Evolutionary conservation across 1,140 invertebrate genomes (phyloP).

Genomic region (Bombus superbus): DNA sequence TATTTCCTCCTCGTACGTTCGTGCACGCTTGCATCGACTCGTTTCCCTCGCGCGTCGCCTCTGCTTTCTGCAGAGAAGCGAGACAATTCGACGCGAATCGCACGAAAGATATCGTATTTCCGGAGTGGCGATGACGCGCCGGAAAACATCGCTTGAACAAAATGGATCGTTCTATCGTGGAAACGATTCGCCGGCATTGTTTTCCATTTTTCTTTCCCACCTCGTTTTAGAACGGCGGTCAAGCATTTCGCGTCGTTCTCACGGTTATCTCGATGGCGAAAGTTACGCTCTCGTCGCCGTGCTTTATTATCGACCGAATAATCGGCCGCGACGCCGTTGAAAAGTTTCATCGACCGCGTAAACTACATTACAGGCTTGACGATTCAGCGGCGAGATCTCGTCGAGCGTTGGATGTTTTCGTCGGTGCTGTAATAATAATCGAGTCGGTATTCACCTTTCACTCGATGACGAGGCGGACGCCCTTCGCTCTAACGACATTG

Average conservation of each 20-base stretch:
- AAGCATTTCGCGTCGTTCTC: not conserved
- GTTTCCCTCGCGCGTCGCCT: not conserved
- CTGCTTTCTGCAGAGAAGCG: not conserved
- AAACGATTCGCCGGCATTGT: not conserved
- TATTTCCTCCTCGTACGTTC: not conserved
- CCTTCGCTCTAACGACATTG: constrained; percentile 53
- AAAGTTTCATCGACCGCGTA: not conserved
- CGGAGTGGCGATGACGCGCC: not conserved
- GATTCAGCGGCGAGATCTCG: not conserved
- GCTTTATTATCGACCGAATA: not conserved
- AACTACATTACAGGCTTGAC: not conserved
- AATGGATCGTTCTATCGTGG: constrained; percentile 15
- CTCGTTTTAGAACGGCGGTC: not conserved
- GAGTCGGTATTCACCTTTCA: constrained; percentile 50
- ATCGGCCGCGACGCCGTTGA: not conserved
- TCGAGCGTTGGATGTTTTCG: not conserved
- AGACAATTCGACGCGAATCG: not conserved
- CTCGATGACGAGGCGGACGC: constrained; percentile 41
- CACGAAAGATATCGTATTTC: not conserved
- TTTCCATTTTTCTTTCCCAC: not conserved
- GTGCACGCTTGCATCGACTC: not conserved
- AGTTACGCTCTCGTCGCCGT: not conserved
- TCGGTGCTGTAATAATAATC: not conserved
- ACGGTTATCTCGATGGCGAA: not conserved
- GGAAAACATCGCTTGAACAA: not conserved